Base-by-base conservation (phyloP, 2,888 invertebrate species). In the Drosophila mulleri region DNA sequence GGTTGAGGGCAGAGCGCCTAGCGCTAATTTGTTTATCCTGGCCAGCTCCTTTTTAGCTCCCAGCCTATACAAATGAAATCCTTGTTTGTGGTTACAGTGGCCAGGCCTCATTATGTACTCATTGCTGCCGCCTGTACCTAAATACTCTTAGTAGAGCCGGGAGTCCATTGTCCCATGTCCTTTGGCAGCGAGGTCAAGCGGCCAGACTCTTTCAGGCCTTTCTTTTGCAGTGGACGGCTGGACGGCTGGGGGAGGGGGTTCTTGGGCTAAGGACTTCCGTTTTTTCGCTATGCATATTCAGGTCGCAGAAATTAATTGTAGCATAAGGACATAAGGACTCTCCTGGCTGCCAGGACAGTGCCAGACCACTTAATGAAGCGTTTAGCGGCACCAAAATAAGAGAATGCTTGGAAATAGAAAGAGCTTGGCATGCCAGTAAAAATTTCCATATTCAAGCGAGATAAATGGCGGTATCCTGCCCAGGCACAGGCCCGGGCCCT, bases 251-350 rank as follows among this genome's bases (percentile, higher is more conserved):
- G n/a, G n/a, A 2, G 20, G 20, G 20, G 20, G 20, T 23, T 62
- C 73, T 72, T 41, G 42, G 53, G 47, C 26, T 67, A 57, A 77
- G 52, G 66, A 37, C 47, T 67, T 70, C 69, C 59, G 61, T 29
- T 45, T 67, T 47, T 53, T 16, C 3, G 26, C 20, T 26, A 14
- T 26, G 35, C 71, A 65, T 70, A 74, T 82, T 81, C 72, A 74
- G 78, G 75, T 76, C 72, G 78, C 80, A 76, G 74, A 83, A 90
- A 88, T 90, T 83, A 91, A 85, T 90, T 88, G 83, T 82, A 79
- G 74, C 81, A 80, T 69, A 81, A 82, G 88, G 83, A 82, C 79
- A 69, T 65, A 62, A 89, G 78, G 70, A 71, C 79, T 56, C 87
- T 39, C 87, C 72, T 60, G 56, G 47, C 64, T 60, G 70, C 54